Percentiles rank a stretch among this genome's conserved stretches.
phyloP scores from a whole-genome alignment of 2,888 invertebrate species.

The Idaea biselata region DNA sequence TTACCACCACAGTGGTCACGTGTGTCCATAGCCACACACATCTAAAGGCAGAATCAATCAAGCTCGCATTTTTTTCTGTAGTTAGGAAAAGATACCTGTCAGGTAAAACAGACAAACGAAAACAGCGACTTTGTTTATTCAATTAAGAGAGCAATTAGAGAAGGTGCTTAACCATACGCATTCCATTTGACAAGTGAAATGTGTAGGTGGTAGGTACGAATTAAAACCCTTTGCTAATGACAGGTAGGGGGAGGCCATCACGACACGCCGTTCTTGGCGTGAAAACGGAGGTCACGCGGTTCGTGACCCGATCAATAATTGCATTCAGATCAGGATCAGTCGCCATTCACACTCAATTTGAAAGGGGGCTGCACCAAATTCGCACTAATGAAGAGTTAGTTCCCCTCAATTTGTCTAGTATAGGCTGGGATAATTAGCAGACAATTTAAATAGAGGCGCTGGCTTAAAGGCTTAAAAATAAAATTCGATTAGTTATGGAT shows the following conservation, averaged over 20 bases:
- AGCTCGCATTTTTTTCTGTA: no score
- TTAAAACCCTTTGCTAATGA: slow-evolving; percentile 64
- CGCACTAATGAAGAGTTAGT: not conserved
- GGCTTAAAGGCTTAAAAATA: not conserved
- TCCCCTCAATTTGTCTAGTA: not conserved
- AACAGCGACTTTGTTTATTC: slow-evolving; percentile 34
- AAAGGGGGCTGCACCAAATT: not conserved
- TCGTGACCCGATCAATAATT: slow-evolving; percentile 42
- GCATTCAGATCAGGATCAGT: slow-evolving; percentile 31
- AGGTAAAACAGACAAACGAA: no score
- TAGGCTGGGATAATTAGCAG: slow-evolving; percentile 8
- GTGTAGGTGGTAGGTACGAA: slow-evolving; percentile 31
- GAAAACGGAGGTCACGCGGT: slow-evolving; percentile 30
- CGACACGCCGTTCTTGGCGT: slow-evolving; percentile 16
- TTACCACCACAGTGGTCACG: no score
- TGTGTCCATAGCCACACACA: no score
- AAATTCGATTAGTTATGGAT: not conserved
- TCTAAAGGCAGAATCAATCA: no score
- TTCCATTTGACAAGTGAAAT: slow-evolving; percentile 64
- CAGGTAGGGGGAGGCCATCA: slow-evolving; percentile 58
- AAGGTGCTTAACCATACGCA: slow-evolving; percentile 41
- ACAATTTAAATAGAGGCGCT: not conserved
- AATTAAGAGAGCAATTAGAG: not conserved
- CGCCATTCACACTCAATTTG: slow-evolving; percentile 11
- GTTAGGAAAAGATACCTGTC: no score